Conservation (phyloP, 2,113 vertebrate species). For the Anhinga anhinga region DNA sequence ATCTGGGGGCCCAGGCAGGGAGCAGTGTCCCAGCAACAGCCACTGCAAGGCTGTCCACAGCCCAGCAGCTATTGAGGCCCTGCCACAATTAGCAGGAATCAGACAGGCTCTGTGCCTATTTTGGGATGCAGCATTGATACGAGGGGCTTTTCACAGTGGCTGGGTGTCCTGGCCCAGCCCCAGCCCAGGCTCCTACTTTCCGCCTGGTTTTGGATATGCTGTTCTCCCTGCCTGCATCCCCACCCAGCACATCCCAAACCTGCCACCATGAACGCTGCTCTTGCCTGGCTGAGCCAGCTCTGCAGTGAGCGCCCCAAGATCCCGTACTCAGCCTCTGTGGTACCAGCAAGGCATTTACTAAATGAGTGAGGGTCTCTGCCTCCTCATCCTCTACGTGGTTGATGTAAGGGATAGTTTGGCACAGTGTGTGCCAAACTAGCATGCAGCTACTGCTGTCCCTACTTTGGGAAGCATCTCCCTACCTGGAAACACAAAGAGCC, state of each 20-base stretch:
- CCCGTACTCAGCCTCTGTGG: rapidly evolving
- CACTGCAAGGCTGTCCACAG: neutral
- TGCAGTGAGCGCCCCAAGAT: rapidly evolving
- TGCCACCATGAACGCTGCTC: rapidly evolving
- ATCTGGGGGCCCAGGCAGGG: neutral
- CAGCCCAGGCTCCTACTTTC: neutral
- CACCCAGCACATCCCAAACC: neutral
- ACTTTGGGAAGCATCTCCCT: neutral
- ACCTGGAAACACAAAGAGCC: neutral
- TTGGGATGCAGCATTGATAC: neutral
- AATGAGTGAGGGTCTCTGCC: neutral
- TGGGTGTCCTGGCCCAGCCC: neutral
- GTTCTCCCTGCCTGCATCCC: neutral
- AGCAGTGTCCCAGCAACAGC: neutral
- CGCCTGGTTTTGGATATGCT: neutral
- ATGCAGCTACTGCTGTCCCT: neutral
- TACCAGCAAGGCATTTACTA: neutral
- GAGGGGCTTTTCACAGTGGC: neutral
- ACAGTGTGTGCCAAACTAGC: too few relatives aligned
- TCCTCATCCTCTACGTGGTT: neutral
- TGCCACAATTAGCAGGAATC: neutral
- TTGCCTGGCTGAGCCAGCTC: neutral
- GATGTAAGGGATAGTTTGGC: neutral
- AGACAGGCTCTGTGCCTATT: neutral
- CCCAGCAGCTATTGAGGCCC: neutral